A percentile compares a stretch with the other conserved stretches of the same genome.
Evolutionary conservation across 2,797 vertebrate species (phyloP).

Genomic region (Selene dorsalis): DNA sequence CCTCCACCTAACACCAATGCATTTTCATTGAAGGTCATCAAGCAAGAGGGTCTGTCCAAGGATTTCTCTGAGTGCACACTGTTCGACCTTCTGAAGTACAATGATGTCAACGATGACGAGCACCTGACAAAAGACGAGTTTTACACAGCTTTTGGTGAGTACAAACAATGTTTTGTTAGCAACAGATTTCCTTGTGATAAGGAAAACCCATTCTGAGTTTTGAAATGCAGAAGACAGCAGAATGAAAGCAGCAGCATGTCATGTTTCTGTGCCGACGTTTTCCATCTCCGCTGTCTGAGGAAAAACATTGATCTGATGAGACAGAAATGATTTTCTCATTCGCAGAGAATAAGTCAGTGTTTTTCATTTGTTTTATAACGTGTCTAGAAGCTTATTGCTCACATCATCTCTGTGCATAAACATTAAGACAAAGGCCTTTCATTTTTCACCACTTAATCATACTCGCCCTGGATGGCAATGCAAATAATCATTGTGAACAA

Average conservation of each 20-base stretch:
- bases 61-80: conserved; percentile 89
- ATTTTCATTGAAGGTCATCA: conserved; percentile 87
- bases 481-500: not conserved
- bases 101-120: conserved; percentile 90
- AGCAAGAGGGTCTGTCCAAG: conserved; percentile 90
- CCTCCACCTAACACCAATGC: not conserved
- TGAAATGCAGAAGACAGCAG: not conserved
- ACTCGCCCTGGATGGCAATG: not conserved
- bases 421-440: not conserved
- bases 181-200: not conserved
- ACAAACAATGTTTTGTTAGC: not conserved
- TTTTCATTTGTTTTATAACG: too few species aligned
- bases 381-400: too few species aligned
- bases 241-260: not conserved
- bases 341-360: too few species aligned
- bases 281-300: not conserved
- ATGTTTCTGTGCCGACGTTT: not conserved
- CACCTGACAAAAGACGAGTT: conserved; percentile 92
- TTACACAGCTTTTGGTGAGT: conserved; percentile 94
- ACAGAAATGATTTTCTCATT: too few species aligned
- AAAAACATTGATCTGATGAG: not conserved
- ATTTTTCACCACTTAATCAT: conserved; percentile 6
- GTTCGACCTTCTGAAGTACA: conserved; percentile 95
- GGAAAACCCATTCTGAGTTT: not conserved
- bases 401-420: not conserved